Evolutionary conservation across 2,888 invertebrate species (phyloP).

Genomic region (Apantesis nais): DNA sequence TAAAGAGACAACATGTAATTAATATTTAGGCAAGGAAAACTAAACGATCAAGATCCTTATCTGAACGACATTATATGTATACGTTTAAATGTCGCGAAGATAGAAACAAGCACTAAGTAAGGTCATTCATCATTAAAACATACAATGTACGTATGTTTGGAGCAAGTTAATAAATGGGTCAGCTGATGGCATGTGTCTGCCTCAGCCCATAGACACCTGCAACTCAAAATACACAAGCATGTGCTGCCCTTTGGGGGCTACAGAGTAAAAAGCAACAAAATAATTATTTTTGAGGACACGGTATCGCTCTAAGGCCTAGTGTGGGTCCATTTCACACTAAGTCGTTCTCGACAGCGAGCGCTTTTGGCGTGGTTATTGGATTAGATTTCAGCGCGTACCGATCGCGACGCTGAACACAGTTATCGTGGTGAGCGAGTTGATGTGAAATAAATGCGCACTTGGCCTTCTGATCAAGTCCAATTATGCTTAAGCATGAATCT

Average conservation of each 20-base stretch:
- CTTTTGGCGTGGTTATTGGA: too few species aligned
- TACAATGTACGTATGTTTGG: background rate
- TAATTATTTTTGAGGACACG: background rate
- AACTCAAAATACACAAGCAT: background rate
- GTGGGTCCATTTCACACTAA: too few species aligned
- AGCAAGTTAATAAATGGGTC: background rate
- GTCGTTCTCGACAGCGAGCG: too few species aligned
- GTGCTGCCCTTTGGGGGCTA: background rate
- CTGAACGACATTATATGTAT: background rate
- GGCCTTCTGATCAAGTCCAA: too few species aligned
- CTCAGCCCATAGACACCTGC: background rate
- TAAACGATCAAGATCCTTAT: background rate
- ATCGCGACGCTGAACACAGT: too few species aligned
- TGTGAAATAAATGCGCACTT: too few species aligned
- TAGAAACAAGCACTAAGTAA: background rate
- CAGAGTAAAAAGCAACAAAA: too few species aligned
- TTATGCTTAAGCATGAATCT: too few species aligned
- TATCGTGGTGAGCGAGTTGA: too few species aligned
- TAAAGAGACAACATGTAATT: too few species aligned
- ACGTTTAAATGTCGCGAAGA: background rate
- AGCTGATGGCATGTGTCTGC: background rate
- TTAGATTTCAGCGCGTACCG: too few species aligned
- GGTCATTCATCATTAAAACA: background rate
- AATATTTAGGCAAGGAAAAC: background rate
- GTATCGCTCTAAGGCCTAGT: background rate